Base-by-base conservation (phyloP, 2,888 invertebrate genomes). In the Ferrisia virgata region DNA sequence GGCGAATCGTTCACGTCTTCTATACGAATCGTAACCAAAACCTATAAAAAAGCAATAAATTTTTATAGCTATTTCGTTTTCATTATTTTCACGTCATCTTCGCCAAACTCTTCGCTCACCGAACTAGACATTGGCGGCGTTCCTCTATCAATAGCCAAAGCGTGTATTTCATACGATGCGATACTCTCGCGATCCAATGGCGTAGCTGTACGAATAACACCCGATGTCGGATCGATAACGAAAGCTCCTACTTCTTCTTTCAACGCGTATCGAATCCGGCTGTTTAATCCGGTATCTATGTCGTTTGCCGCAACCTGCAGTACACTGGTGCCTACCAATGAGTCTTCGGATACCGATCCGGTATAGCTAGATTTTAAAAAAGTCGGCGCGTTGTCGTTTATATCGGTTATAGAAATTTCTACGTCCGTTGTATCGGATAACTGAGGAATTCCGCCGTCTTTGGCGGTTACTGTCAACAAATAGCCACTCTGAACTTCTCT, bases 351-450 rank as follows among this genome's bases (percentile, higher is more conserved):
- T 28, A 97, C 94, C 4, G 92, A 93, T 0, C 95, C 94, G 22
- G 93, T 93, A 87, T 97, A 97, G 3, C 94, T 90, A 0, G 93
- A 92, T 85, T 94, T 93, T 86, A 94, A 94, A 89, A 98, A 98
- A 0, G 92, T 91, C 0, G 98, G 98, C 5, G 94, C 92, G 88
- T 98, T 97, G 88, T 99, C 99, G 88, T 99, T 99, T 0, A 98
- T 96, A 88, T 99, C 99, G 0, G 95, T 94, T 0, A 99, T 94
- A 0, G 95, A 94, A 86, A 99, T 96, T 88, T 98, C 97, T 0
- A 99, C 94, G 87, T 97, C 97, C 0, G 98, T 98, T 0, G 96
- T 97, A 88, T 98, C 98, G 0, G 95, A 95, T 18, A 97, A 89
- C 0, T 96, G 93, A 0, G 98, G 98, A 53, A 92, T 92, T 0